Evolutionary conservation across 2,888 invertebrate species (phyloP).

Genomic region (Drosophila melanocephala): DNA sequence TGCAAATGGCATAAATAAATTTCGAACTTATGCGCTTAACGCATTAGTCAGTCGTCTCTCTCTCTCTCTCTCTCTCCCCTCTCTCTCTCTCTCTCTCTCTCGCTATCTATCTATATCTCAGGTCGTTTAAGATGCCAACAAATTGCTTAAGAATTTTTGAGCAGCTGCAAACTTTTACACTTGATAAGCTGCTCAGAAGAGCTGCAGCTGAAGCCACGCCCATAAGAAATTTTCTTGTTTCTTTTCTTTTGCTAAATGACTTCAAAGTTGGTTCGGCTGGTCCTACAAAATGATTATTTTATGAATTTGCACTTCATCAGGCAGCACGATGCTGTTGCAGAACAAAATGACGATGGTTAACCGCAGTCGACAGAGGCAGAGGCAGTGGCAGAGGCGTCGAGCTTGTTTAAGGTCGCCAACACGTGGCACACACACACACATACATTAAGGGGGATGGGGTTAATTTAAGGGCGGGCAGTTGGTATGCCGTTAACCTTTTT

Average conservation of each 20-base stretch:
- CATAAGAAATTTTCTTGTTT: background rate
- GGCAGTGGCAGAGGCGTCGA: background rate
- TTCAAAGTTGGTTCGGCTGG: conserved; percentile 36
- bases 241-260: conserved; percentile 21
- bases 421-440: conserved; percentile 20
- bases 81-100: background rate
- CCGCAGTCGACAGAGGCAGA: conserved; percentile 29
- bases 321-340: conserved; percentile 22
- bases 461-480: conserved; percentile 47
- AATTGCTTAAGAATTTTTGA: conserved; percentile 12
- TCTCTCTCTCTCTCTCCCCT: background rate
- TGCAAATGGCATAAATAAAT: background rate
- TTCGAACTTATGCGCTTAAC: background rate
- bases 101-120: background rate
- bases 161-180: conserved; percentile 18
- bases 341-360: conserved; percentile 56
- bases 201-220: conserved; percentile 7
- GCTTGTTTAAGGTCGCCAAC: conserved; percentile 7
- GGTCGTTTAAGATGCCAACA: background rate
- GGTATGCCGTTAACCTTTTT: conserved; percentile 26
- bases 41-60: background rate
- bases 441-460: conserved; percentile 18
- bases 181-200: conserved; percentile 27
- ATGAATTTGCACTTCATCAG: conserved; percentile 66
- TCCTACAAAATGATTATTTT: conserved; percentile 59